Base-by-base conservation (phyloP, 2,113 vertebrate genomes). In the Pampusana beccarii region DNA sequence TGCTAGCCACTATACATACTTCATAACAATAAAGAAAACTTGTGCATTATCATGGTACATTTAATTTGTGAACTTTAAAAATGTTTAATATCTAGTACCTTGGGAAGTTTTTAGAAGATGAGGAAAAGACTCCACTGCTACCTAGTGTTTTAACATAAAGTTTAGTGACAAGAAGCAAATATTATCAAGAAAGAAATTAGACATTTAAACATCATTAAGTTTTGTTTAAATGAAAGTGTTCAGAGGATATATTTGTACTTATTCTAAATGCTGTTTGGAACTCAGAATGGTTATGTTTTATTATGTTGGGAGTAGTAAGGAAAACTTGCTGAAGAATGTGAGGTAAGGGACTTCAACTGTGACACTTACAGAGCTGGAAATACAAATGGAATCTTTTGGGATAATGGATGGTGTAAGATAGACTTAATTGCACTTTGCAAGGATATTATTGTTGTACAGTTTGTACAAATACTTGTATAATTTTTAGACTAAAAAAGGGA, bases 21-120 rank as follows among this genome's bases (percentile, higher is more conserved):
- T 71, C 0, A 1, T 56, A 38, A 34, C 17, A 33, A 3, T 36
- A 29, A 33, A 10, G 7, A 58, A 56, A 67, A 44, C 0, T 1
- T 51, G 1, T 34, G 10, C 1, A 2, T 7, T 73, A 2, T 48
- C 53, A 10, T 34, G 9, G 7, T 57, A 2, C 60, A 11, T 48
- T 33, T 46, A 67, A 82, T 6, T 56, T 79, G 19, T 79, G 19
- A 71, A 26, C 25, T 57, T 80, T 10, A 93, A 58, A 36, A 64
- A 5, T 61, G 38, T 38, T 83, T 77, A 42, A 4, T 38, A 16
- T 40, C 2, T 21, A 54, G 10, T 40, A 24, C 2, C 7, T 84
- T 70, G 6, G 33, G n/a, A 56, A 46, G 13, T 13, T 86, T 88
- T 81, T 42, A 38, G 38, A 62, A 83, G 23, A 42, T 46, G 33